Base-by-base conservation (phyloP, 2,797 vertebrate genomes). In the Danio albolineatus region DNA sequence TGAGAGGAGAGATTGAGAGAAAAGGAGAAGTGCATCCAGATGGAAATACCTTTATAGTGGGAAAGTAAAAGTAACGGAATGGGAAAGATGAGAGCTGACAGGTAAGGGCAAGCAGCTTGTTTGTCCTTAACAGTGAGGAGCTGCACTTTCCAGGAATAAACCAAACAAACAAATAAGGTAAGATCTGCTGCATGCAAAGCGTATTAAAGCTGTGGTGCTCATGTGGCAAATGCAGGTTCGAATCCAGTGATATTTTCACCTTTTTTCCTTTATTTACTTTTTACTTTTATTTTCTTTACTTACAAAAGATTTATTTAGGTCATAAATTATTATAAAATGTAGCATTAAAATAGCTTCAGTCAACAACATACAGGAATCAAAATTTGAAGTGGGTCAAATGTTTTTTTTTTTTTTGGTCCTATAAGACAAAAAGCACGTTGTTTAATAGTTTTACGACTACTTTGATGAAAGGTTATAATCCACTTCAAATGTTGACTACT, bases 81-180 rank as follows among this genome's bases (percentile, higher is more conserved):
- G 91, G 92, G 92, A 92, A 92, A 95, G 93, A 97, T 96, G 94
- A 94, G 88, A 92, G 91, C 93, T 95, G 96, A 97, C 96, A 96
- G 95, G 92, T 93, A 92, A 94, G 94, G 95, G 93, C 94, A 95
- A 93, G 92, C 93, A 92, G 94, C 96, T 93, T 95, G 94, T 94
- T 94, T 88, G 89, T 94, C 93, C 94, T 96, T 93, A 93, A 87
- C 92, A 92, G 85, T 78, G 88, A 92, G 89, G 90, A 88, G 88
- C 90, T 85, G 65, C 92, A 90, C 91, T 94, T 83, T 91, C 93
- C 91, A 86, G 91, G 91, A 90, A 92, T 74, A 38, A 74, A 85
- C 88, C 89, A 90, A 90, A 90, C 91, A 92, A 92, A 93, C 88
- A 90, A 89, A 87, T 87, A 90, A 17, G 6, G 1, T 17, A 76